Evolutionary conservation across 2,113 vertebrate genomes (phyloP).

Genomic region (Neotoma lepida): DNA sequence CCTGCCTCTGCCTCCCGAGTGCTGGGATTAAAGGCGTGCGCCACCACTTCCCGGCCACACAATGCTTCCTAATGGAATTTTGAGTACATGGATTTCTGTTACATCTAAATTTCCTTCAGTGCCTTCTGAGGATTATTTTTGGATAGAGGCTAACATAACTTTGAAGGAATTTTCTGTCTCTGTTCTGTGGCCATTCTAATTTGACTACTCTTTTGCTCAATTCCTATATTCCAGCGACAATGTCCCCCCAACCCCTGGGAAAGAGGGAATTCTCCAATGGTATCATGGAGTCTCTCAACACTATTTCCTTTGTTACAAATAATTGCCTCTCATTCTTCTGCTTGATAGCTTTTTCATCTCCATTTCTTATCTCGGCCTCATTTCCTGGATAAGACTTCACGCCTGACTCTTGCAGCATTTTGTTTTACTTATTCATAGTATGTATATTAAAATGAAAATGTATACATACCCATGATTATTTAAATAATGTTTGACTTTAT

Average conservation of each 20-base stretch:
- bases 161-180: not conserved
- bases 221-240: not conserved
- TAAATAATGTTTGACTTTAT: constrained; percentile 3
- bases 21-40: too few species aligned
- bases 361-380: not conserved
- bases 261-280: not conserved
- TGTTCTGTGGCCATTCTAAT: not conserved
- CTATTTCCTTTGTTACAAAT: constrained; percentile 6
- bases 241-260: not conserved
- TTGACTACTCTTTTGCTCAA: not conserved
- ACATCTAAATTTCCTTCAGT: not conserved
- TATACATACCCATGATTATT: not conserved
- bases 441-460: not conserved
- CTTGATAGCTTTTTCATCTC: not conserved
- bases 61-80: not conserved
- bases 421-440: constrained; percentile 25
- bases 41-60: too few species aligned
- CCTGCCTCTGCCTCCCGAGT: too few species aligned
- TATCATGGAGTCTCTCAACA: not conserved
- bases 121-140: not conserved
- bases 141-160: not conserved
- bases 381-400: not conserved
- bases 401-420: not conserved
- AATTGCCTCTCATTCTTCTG: not conserved
- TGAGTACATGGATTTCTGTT: not conserved